phyloP scores from a whole-genome alignment of 2,797 vertebrate species.

The Vultur gryphus region DNA sequence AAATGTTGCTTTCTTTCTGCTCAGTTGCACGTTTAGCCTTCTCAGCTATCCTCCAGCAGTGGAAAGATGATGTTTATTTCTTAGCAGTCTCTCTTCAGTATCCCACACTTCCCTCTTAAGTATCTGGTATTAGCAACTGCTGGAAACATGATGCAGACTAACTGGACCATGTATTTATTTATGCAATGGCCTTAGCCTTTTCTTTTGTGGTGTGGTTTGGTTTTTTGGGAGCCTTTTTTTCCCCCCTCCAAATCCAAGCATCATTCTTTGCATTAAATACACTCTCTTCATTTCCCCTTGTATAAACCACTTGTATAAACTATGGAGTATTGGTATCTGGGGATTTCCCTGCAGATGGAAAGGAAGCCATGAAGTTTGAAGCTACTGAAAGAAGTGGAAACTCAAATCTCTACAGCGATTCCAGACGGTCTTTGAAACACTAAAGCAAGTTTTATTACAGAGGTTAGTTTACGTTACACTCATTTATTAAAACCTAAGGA shows the following conservation, averaged over 20 bases:
- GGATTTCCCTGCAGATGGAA: neutral
- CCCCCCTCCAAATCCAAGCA: neutral
- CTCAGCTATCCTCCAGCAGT: neutral
- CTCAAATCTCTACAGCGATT: neutral
- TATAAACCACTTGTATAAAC: neutral
- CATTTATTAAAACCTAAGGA: constrained; percentile 75
- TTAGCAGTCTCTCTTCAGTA: neutral
- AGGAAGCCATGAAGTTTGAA: neutral
- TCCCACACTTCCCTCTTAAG: neutral
- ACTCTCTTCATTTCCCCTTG: neutral
- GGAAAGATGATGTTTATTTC: neutral
- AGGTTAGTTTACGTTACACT: constrained; percentile 46
- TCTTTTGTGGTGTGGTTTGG: neutral
- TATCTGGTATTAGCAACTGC: neutral
- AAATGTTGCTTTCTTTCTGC: neutral
- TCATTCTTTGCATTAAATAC: neutral
- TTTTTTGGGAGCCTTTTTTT: neutral
- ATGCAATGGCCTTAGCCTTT: neutral
- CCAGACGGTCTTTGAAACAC: neutral
- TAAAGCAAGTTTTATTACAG: neutral
- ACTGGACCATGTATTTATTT: neutral
- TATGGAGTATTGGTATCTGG: neutral
- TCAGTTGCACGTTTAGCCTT: neutral
- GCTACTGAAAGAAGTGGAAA: neutral
- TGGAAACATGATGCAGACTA: neutral